Evolutionary conservation across 2,888 invertebrate genomes (phyloP), one percentile per base, ranked within the genome.

Genomic region (Eupithecia inturbata): DNA sequence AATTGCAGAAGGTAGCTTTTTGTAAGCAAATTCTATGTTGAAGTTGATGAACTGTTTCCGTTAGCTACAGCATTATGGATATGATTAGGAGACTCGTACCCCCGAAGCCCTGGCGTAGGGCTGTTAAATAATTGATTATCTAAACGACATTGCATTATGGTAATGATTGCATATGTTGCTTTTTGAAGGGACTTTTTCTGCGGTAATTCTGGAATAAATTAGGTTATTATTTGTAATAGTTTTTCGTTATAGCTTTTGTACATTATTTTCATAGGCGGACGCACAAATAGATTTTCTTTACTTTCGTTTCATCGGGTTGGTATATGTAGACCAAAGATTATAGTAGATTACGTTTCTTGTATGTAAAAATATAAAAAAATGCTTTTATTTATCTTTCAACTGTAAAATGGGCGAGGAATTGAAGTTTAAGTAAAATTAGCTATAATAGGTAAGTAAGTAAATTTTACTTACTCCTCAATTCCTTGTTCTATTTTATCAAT

Each of bases 81-180:
- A 90, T 91, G 90, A 93, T 91, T 91, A 91, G 92, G 89, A 12
- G 5, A 12, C 22, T 57, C 57, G 5, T 26, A 5, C 26, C 83
- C 91, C 90, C 89, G 87, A 85, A 88, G 88, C 89, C 89, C 86
- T 84, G 62, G 5, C 70, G 68, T 70, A 82, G 81, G 77, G 82
- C 85, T 85, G 84, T 82, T 83, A 87, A 86, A 89, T 90, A 93
- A 93, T 93, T 94, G 93, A 94, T 94, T 92, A 91, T 89, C 82
- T 88, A 91, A 93, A 91, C 89, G 89, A 90, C 89, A 87, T 89
- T 87, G 87, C 89, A 88, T 91, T 92, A 91, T 87, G 84, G 84
- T 91, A 91, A 93, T 91, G 89, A 89, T 88, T 92, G 90, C 94
- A 93, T 94, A 94, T 94, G 94, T 91, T 91, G 78, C 83, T 82